phyloP scores from a whole-genome alignment of 2,888 invertebrate species.

The Trichogramma evanescens region DNA sequence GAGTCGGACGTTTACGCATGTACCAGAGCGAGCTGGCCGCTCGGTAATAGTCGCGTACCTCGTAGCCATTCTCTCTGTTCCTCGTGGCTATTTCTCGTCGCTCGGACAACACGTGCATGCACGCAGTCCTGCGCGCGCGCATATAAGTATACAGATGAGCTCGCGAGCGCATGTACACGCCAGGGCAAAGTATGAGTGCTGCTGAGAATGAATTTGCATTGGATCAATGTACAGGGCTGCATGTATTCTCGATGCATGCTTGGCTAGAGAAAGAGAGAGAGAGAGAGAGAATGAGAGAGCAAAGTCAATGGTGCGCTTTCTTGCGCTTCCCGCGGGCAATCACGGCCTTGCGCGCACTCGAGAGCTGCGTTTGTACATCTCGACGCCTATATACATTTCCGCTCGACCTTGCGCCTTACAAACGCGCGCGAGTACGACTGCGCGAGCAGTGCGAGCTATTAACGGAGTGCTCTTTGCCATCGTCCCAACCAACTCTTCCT shows the following conservation, averaged over 20 bases:
- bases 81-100: no score
- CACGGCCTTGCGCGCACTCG: slow-evolving; percentile 38
- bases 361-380: slow-evolving; percentile 16
- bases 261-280: slow-evolving; percentile 21
- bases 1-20: no score
- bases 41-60: no score
- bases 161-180: background rate
- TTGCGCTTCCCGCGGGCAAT: slow-evolving; percentile 38
- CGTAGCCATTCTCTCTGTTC: no score
- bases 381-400: background rate
- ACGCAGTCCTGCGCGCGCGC: background rate
- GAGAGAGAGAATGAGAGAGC: background rate
- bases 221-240: slow-evolving; percentile 26
- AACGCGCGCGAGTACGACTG: no score
- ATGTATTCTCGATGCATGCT: slow-evolving; percentile 29
- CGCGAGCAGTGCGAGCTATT: no score
- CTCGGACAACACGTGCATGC: no score
- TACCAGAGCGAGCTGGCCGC: no score
- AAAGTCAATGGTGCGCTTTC: slow-evolving; percentile 22
- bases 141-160: background rate
- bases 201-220: slow-evolving; percentile 40
- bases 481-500: no score
- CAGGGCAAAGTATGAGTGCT: background rate
- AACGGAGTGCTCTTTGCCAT: no score
- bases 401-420: background rate